phyloP scores from a whole-genome alignment of 64 coral and sea anemone species.

The Hydrozoanthus tunicans region DNA sequence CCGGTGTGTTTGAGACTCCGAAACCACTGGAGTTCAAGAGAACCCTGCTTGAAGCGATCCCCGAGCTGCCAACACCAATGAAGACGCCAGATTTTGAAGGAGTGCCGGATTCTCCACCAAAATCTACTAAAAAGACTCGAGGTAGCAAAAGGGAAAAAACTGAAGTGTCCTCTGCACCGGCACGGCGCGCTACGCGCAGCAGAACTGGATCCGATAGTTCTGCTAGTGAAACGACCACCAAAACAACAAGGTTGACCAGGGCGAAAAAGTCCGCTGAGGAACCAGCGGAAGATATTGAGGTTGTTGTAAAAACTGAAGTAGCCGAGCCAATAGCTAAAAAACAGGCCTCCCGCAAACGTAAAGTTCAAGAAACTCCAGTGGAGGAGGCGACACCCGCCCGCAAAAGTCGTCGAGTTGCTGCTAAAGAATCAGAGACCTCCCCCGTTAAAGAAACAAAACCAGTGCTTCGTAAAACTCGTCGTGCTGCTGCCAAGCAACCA shows the following conservation, averaged over 20 bases:
- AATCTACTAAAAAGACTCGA: constrained; percentile 29
- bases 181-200: constrained; percentile 12
- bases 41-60: constrained; percentile 35
- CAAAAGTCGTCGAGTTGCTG: background rate
- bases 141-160: background rate
- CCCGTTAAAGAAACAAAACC: background rate
- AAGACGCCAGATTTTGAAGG: background rate
- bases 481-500: background rate
- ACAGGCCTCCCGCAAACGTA: constrained; percentile 1
- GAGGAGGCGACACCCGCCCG: background rate
- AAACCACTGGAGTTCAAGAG: constrained; percentile 20
- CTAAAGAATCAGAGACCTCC: background rate
- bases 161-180: background rate
- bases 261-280: background rate
- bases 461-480: background rate
- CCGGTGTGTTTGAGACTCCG: constrained; percentile 32
- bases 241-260: constrained; percentile 7
- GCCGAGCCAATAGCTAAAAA: background rate
- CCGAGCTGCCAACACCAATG: constrained; percentile 25
- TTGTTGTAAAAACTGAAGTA: background rate
- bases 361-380: background rate
- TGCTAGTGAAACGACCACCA: background rate
- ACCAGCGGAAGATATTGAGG: background rate
- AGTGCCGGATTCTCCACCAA: background rate
- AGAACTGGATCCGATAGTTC: background rate